These are phyloP conservation scores for Apis laboriosa DNA, from an alignment of 1,140 invertebrate species.

Conservation along the genomic window DNA sequence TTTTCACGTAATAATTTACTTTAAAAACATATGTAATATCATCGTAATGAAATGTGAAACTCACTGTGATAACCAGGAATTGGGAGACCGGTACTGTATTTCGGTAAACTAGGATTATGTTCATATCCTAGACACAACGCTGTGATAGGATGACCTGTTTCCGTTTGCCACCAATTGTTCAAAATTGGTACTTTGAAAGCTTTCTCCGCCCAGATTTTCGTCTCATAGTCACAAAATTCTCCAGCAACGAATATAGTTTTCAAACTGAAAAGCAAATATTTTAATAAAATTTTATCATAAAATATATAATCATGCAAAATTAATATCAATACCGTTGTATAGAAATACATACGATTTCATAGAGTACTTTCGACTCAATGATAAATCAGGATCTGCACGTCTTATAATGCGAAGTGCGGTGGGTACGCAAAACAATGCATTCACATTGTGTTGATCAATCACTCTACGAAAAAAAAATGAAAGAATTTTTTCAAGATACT, in stretches of 20 bases:
- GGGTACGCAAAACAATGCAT: slow-evolving; percentile 93
- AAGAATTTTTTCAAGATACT: background rate
- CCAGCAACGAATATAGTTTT: slow-evolving; percentile 93
- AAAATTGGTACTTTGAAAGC: slow-evolving; percentile 91
- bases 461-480: slow-evolving; percentile 83
- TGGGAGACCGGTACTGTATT: slow-evolving; percentile 87
- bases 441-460: slow-evolving; percentile 92
- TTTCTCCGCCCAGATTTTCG: slow-evolving; percentile 92
- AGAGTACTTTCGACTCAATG: slow-evolving; percentile 86
- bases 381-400: slow-evolving; percentile 87
- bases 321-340: background rate
- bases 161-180: slow-evolving; percentile 99
- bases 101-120: slow-evolving; percentile 84
- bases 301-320: too few relatives aligned
- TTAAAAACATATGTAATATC: too few relatives aligned
- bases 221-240: slow-evolving; percentile 96
- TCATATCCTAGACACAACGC: slow-evolving; percentile 90
- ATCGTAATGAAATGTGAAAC: slow-evolving; percentile 5
- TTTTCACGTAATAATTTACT: background rate
- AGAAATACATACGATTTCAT: slow-evolving; percentile 83
- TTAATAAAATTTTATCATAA: background rate
- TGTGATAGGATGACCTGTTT: slow-evolving; percentile 94
- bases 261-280: slow-evolving; percentile 79
- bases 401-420: slow-evolving; percentile 93
- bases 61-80: slow-evolving; percentile 89